These are phyloP conservation scores for Pammene aurita DNA, from an alignment of 2,888 invertebrate species.

Conservation along the genomic window DNA sequence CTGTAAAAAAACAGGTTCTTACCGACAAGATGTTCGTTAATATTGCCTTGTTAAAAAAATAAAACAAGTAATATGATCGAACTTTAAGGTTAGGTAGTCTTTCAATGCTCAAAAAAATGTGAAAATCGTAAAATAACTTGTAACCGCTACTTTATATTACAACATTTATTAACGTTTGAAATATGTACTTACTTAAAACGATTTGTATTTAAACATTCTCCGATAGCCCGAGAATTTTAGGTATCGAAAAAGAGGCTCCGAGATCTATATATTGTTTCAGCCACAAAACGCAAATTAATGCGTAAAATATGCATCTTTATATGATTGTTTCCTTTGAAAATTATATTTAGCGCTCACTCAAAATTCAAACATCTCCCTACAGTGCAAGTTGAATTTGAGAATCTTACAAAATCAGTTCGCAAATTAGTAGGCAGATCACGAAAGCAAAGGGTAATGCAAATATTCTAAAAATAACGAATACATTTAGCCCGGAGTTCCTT, in stretches of 20 bases:
- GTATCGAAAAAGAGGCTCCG: constrained; percentile 70
- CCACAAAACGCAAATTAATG: not conserved
- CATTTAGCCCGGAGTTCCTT: not conserved
- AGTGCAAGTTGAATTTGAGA: not conserved
- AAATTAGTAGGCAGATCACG: not conserved
- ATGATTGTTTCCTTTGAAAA: too few relatives aligned
- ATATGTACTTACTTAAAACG: constrained; percentile 52
- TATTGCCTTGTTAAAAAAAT: constrained; percentile 15
- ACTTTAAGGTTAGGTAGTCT: constrained; percentile 56
- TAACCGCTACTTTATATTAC: constrained; percentile 61
- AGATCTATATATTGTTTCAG: constrained; percentile 50
- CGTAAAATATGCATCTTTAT: too few relatives aligned
- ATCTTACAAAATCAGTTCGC: not conserved
- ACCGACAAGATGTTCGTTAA: not conserved
- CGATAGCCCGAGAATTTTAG: constrained; percentile 62
- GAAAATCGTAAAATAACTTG: constrained; percentile 45
- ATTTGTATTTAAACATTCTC: constrained; percentile 62
- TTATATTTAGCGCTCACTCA: too few relatives aligned
- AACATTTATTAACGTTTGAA: constrained; percentile 69
- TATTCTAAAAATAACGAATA: not conserved
- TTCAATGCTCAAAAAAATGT: constrained; percentile 38
- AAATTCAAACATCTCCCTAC: too few relatives aligned
- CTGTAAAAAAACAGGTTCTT: not conserved
- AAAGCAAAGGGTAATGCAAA: not conserved
- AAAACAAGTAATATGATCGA: constrained; percentile 39